phyloP scores from a whole-genome alignment of 1,140 invertebrate species.

The Aporrectodea caliginosa region DNA sequence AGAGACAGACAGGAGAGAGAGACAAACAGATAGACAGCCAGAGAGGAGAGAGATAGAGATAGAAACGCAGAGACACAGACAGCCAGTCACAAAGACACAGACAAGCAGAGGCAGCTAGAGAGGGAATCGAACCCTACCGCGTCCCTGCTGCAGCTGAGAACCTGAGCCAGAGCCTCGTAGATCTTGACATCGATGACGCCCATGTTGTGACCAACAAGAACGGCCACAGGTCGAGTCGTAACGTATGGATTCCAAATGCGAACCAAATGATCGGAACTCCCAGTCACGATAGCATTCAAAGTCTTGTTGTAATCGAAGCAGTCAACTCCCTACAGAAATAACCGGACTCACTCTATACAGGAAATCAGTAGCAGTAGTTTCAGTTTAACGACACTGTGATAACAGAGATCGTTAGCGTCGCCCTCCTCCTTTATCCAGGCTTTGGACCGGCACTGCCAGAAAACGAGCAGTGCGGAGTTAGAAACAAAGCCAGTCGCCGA shows the following conservation, averaged over 20 bases:
- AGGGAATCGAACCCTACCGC: conserved; percentile 40
- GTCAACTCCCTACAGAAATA: conserved; percentile 49
- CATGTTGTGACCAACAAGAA: conserved; percentile 67
- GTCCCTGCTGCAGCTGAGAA: conserved; percentile 54
- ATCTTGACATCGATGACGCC: conserved; percentile 65
- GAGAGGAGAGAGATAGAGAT: too few relatives aligned
- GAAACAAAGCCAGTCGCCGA: too few relatives aligned
- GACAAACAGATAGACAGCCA: too few relatives aligned
- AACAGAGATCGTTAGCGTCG: too few relatives aligned
- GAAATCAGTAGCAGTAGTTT: too few relatives aligned
- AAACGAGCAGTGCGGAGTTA: too few relatives aligned
- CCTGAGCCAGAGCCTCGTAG: conserved; percentile 51
- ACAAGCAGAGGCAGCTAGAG: conserved; percentile 5
- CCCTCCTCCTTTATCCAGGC: too few relatives aligned
- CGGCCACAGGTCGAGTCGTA: conserved; percentile 61
- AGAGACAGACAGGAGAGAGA: too few relatives aligned
- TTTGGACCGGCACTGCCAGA: too few relatives aligned
- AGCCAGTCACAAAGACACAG: neutral
- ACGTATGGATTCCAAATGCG: conserved; percentile 74
- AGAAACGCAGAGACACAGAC: too few relatives aligned
- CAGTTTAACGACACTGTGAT: too few relatives aligned
- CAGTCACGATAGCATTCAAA: conserved; percentile 58
- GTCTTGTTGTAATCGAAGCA: conserved; percentile 53
- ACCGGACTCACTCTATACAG: too few relatives aligned
- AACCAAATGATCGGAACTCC: conserved; percentile 68